These are phyloP conservation scores for Sarcoramphus papa DNA, from an alignment of 2,797 vertebrate species.

Conservation along the genomic window DNA sequence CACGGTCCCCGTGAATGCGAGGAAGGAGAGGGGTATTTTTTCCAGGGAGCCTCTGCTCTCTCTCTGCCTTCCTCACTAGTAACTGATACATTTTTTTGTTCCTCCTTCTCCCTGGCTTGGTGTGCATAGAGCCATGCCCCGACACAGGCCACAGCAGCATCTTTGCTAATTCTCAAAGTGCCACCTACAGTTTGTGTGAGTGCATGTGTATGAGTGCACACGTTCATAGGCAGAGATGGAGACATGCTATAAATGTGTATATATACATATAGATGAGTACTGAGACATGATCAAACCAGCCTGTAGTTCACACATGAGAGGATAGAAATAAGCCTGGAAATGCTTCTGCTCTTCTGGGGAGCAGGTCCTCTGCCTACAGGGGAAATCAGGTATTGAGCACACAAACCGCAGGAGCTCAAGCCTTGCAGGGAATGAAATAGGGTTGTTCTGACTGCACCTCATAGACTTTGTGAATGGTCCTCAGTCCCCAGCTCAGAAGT, in stretches of 20 bases:
- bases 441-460: not conserved
- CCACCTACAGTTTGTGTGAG: slow-evolving; percentile 42
- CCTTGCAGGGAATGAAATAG: not conserved
- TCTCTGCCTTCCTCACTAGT: not conserved
- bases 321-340: not conserved
- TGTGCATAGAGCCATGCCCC: not conserved
- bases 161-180: slow-evolving; percentile 54
- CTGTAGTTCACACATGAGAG: not conserved
- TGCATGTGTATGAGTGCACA: not conserved
- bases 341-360: not conserved
- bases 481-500: not conserved
- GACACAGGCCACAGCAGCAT: not conserved
- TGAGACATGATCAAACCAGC: not conserved
- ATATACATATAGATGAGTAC: not conserved
- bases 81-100: not conserved
- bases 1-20: accelerated
- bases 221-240: not conserved
- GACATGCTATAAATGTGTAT: not conserved
- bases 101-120: not conserved
- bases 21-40: not conserved
- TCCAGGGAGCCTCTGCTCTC: not conserved
- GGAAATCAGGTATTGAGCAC: not conserved
- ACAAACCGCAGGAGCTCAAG: not conserved
- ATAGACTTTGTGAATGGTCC: accelerated
- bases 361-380: not conserved